Base-by-base conservation (phyloP, 2,888 invertebrate species). In the Limnephilus marmoratus region DNA sequence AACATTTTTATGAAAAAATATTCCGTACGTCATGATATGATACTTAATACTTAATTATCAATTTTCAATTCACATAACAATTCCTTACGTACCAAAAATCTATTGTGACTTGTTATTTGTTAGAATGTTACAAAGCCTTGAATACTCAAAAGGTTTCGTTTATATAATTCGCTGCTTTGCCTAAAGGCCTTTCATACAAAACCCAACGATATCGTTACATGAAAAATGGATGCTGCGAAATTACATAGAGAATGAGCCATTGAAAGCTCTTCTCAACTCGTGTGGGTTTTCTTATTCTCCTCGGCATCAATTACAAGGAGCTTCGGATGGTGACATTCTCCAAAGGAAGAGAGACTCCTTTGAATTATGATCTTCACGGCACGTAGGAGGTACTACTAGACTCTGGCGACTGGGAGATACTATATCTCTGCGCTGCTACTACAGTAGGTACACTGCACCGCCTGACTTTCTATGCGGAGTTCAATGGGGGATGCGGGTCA, bases 321-420 rank as follows among this genome's bases (percentile, higher is more conserved):
- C 81, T 90, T 81, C 41, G 90, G 90, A 81, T 81, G 90, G 81
- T 81, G 90, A 88, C 88, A 37, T 88, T 37, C 31, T 49, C 90
- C 81, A 81, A 90, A 81, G 81, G 81, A 81, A 81, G 90, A 80
- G 68, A 37, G 90, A 41, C 81, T 29, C 81, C 90, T 90, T 90
- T 90, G 90, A 90, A 90, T 90, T 90, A 90, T 90, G 90, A 90
- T 90, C 90, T 81, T 29, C 90, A 81, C 45, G 81, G 29, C 81
- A 81, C 81, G 81, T 88, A 88, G 53, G 12, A n/a, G 86, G 29
- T 68, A 68, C 68, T 68, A 68, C 68, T 68, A 68, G 68, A 45
- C n/a, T 37, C n/a, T n/a, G 34, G 45, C n/a, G 41, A n/a, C n/a
- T 82, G 18, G 82, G 34, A 82, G 18, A 34, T 82, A 34, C 82